Base-by-base conservation (phyloP, 2,113 vertebrate species). In the Forbesichthys agassizii region DNA sequence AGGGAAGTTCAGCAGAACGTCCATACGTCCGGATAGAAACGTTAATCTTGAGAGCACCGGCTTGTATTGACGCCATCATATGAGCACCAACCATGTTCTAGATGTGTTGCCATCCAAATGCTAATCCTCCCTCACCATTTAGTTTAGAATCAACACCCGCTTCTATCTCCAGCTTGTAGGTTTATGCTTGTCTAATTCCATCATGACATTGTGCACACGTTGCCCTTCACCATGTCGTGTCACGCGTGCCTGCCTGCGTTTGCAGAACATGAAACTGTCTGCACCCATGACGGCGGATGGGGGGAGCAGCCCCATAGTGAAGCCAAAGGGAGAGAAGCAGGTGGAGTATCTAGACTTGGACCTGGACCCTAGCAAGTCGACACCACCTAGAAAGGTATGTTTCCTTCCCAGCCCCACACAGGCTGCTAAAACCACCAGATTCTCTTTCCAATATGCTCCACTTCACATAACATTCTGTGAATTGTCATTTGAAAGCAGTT, bases 331-430 rank as follows among this genome's bases (percentile, higher is more conserved):
- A 88, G 97, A 99, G 88, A 98, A 98, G 73, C 97, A 99, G 89
- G 98, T 99, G 78, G 98, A 99, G 79, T 99, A 99, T 86, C 92
- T 99, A 71, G 97, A 99, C 86, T 90, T 99, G 70, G 98, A 99
- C 80, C 92, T 98, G 33, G 96, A 99, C 79, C 93, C 96, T 0
- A 94, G 96, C 66, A 98, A 97, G 78, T 96, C 96, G 71, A 98
- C 98, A 10, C 97, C 96, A 64, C 97, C 97, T 66, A 92, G 96
- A 52, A 99, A 98, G 94, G 98, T 96, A 90, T 36, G 3, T 9
- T 5, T 9, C 4, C 48, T 16, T 5, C 10, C 11, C 13, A 20
- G 0, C 11, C 20, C 4, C 10, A 5, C 55, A 10, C 9, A 7
- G 1, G 5, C 36, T 42, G 36, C 5, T 42, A 7, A 42, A 42